Evolutionary conservation across 2,113 vertebrate genomes (phyloP), one percentile per base, ranked within the genome.

Genomic region (Prietella phreatophila): DNA sequence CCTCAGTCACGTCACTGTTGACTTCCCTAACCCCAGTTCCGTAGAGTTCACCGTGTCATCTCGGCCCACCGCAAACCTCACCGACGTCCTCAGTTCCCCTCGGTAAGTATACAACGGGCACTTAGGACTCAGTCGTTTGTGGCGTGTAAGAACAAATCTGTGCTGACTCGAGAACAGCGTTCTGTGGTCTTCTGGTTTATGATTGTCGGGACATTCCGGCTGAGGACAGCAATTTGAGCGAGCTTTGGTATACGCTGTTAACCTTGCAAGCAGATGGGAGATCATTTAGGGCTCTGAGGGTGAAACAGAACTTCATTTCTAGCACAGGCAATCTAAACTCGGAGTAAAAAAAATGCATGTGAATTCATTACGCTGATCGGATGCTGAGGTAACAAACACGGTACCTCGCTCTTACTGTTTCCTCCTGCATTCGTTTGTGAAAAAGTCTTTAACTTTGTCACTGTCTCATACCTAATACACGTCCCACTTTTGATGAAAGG

Each of bases 401-500:
- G 4, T 20, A 13, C 17, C n/a, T 63, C 22, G 10, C 3, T 22
- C 39, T 22, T 4, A 19, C 61, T 25, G 55, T n/a, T 20, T 65
- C 13, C 20, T 56, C n/a, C 42, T 60, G 19, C n/a, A 0, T 33
- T 53, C 55, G 42, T 33, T 30, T 80, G 39, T 67, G 30, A 60
- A 61, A 55, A 56, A 22, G 17, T 71, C 11, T 55, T 80, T 22
- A 25, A 36, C 2, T 11, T 79, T 55, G 50, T 80, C 56, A 13
- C 25, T 42, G 20, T 47, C 50, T 63, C 5, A 67, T 78, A 25
- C 22, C 33, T 19, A 50, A 50, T 10, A 27, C 80, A 3, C 39
- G 11, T 47, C 27, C 42, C 2, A 86, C 75, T 76, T 33, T 87
- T 53, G 22, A 69, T 25, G 42, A 79, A 86, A 99, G 98, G 98